These are phyloP conservation scores for Corythoichthys intestinalis DNA, from an alignment of 2,113 vertebrate species.

Conservation along the genomic window DNA sequence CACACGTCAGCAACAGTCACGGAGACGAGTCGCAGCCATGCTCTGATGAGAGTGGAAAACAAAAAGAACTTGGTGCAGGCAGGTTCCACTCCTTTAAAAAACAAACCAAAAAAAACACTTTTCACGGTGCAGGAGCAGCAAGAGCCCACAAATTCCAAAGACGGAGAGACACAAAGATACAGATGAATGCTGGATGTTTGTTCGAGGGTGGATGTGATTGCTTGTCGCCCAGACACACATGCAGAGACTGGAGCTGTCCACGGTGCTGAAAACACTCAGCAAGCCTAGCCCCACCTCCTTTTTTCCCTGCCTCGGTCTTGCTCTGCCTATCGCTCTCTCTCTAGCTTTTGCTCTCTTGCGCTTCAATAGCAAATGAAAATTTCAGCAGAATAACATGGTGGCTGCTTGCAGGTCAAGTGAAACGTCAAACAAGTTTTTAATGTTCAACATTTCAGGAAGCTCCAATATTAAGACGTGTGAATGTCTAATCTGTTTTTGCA, in stretches of 20 bases:
- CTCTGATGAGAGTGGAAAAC: not conserved
- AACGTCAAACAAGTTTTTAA: not conserved
- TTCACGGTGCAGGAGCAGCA: slow-evolving; percentile 7
- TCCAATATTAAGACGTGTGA: too few species aligned
- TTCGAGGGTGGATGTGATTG: not conserved
- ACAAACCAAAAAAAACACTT: slow-evolving; percentile 26
- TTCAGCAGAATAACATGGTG: not conserved
- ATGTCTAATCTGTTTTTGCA: too few species aligned
- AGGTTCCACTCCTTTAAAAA: slow-evolving; percentile 16
- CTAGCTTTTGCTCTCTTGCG: not conserved
- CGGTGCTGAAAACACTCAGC: slow-evolving; percentile 62
- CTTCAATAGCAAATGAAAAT: not conserved
- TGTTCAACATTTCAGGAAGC: not conserved
- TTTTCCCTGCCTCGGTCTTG: not conserved
- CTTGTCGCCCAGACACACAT: slow-evolving; percentile 20
- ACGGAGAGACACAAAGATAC: not conserved
- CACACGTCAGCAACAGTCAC: slow-evolving; percentile 12
- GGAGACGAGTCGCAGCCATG: not conserved
- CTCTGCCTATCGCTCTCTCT: not conserved
- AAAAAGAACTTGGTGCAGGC: slow-evolving; percentile 32
- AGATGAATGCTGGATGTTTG: slow-evolving; percentile 2
- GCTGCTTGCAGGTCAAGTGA: not conserved
- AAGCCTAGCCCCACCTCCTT: slow-evolving; percentile 28
- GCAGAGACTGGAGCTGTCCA: slow-evolving; percentile 63
- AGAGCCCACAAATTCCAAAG: not conserved